These are phyloP conservation scores for Sphecodes monilicornis DNA, from an alignment of 2,888 invertebrate species.

Conservation along the genomic window DNA sequence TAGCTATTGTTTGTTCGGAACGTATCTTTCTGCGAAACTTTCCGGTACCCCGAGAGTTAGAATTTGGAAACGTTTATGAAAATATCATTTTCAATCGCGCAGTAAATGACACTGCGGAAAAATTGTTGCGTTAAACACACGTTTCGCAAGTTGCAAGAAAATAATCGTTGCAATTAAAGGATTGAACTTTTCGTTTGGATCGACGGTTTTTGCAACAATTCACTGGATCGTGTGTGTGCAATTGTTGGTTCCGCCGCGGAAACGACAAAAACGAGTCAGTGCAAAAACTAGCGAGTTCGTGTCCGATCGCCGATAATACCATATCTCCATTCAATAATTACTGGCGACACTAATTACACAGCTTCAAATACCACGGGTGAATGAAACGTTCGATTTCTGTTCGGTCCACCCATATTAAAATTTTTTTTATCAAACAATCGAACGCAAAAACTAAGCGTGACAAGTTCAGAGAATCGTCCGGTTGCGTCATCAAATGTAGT, in stretches of 20 bases:
- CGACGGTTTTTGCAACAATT: not conserved
- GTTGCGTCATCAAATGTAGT: not conserved
- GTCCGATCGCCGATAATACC: not conserved
- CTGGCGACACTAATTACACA: conserved; percentile 12
- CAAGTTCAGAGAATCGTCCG: not conserved
- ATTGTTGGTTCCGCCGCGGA: not conserved
- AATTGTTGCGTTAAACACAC: not conserved
- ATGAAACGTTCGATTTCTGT: not conserved
- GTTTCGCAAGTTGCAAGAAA: not conserved
- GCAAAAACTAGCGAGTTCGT: not conserved
- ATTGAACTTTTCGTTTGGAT: not conserved
- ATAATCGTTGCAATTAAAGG: not conserved
- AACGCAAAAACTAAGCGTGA: not conserved
- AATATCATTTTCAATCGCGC: not conserved
- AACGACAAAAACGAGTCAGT: not conserved
- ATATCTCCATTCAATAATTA: not conserved
- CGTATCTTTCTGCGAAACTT: not conserved
- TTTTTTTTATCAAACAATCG: not conserved
- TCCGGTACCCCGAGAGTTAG: not conserved
- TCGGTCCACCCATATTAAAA: not conserved
- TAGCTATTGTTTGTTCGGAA: not conserved
- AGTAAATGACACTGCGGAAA: not conserved
- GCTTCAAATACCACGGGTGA: not conserved
- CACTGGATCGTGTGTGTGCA: not conserved
- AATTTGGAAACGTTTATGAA: not conserved